Conservation (phyloP, 2,888 invertebrate species). For the Priocnemis perturbator region DNA sequence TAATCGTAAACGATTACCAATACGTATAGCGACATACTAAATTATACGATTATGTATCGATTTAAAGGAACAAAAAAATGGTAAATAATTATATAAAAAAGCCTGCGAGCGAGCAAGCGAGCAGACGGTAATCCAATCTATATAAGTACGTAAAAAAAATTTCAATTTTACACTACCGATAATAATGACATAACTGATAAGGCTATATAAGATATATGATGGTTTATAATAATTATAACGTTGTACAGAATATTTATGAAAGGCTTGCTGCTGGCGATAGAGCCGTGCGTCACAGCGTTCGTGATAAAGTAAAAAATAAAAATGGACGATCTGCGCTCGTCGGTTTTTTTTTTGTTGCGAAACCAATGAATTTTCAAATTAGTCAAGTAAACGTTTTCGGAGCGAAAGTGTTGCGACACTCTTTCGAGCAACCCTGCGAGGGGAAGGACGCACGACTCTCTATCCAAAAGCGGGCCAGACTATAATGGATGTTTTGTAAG, state of each 20-base stretch:
- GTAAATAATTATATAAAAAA: conserved; percentile 51
- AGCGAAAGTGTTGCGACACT: background rate
- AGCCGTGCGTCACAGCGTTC: conserved; percentile 56
- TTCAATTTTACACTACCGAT: conserved; percentile 75
- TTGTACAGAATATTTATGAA: conserved; percentile 75
- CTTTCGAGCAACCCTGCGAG: conserved; percentile 4
- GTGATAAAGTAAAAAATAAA: conserved; percentile 9
- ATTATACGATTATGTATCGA: conserved; percentile 71
- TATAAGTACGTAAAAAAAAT: conserved; percentile 71
- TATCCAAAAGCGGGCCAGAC: conserved; percentile 69
- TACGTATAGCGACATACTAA: conserved; percentile 73
- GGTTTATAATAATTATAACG: conserved; percentile 73
- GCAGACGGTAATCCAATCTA: conserved; percentile 69
- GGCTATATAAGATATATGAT: conserved; percentile 72
- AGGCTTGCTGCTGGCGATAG: conserved; percentile 70
- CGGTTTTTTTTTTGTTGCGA: conserved; percentile 1
- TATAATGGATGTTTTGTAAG: conserved; percentile 73
- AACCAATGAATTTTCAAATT: conserved; percentile 3
- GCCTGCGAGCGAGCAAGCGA: conserved; percentile 53
- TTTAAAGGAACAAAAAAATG: conserved; percentile 62
- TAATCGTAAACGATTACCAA: conserved; percentile 72
- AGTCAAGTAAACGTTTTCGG: conserved; percentile 5
- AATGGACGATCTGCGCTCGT: conserved; percentile 11
- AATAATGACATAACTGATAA: conserved; percentile 74
- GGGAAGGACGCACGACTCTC: conserved; percentile 61